Percentiles rank a stretch among this genome's conserved stretches.
Evolutionary conservation across 2,797 vertebrate species (phyloP).

Genomic region (Lutjanus campechanus): DNA sequence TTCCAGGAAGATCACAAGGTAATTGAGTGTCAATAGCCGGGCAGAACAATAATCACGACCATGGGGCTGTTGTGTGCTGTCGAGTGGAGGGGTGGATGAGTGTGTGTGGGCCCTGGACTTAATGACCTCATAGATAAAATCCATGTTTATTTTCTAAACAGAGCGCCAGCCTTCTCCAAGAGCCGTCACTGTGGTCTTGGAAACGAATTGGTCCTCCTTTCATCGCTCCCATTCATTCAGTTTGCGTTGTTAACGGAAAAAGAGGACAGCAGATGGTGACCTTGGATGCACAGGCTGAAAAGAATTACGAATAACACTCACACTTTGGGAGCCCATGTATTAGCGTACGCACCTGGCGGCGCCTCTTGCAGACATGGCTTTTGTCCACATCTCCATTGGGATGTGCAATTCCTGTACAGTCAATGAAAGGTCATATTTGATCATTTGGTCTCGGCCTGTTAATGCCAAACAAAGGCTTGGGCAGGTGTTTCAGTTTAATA

Average conservation of each 20-base stretch:
- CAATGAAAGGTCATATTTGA: constrained; percentile 69
- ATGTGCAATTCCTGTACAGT: constrained; percentile 38
- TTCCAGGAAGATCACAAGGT: constrained; percentile 54
- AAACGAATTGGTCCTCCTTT: constrained; percentile 49
- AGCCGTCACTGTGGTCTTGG: constrained; percentile 41
- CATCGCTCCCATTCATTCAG: constrained; percentile 45
- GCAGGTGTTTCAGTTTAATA: constrained; percentile 63
- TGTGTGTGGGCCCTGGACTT: constrained; percentile 52
- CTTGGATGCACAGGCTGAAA: constrained; percentile 65
- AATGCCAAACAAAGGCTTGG: constrained; percentile 64
- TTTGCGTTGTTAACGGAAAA: constrained; percentile 32
- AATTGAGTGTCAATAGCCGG: constrained; percentile 69
- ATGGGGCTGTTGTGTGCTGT: constrained; percentile 19
- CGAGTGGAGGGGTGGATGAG: constrained; percentile 4
- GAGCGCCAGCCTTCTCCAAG: constrained; percentile 33
- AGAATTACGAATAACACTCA: constrained; percentile 67
- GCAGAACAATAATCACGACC: constrained; percentile 59
- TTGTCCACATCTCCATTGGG: constrained; percentile 45
- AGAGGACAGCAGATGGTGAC: constrained; percentile 80
- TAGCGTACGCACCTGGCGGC: constrained; percentile 56
- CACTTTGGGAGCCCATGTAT: constrained; percentile 48
- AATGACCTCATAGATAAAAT: constrained; percentile 66
- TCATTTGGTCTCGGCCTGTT: constrained; percentile 64
- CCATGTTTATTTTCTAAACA: constrained; percentile 66
- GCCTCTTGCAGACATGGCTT: constrained; percentile 45